Base-by-base conservation (phyloP, 2,888 invertebrate species). In the Sphaerophoria taeniata region DNA sequence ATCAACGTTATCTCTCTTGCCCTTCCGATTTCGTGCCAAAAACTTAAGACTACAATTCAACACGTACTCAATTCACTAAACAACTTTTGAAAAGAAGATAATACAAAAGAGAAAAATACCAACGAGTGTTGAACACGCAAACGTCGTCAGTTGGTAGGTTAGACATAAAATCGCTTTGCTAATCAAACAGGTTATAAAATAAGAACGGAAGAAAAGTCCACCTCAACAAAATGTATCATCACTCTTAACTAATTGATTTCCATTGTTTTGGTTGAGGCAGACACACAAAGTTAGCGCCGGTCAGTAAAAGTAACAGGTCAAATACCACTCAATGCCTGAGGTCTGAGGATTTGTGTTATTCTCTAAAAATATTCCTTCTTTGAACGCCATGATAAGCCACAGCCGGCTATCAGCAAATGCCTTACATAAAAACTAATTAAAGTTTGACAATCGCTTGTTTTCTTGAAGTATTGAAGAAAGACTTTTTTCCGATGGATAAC, bases 231-330 rank as follows among this genome's bases (percentile, higher is more conserved):
- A 71, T 39, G 56, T 69, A 65, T 72, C 85, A 81, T 81, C 85
- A 85, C 81, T 85, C 81, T 81, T 85, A 81, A 81, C 81, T 81
- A 85, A 85, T 85, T 24, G 81, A 81, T 73, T 85, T 85, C 77
- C 81, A 85, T 85, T 85, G 81, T 77, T 73, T 81, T 72, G 73
- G 76, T 69, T 33, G 34, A 72, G 70, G 61, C 69, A 39, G 55
- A 69, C 70, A 65, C 70, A 81, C 77, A 85, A 81, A 61, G 61
- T 69, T 6, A 73, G 53, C 60, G 63, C 70, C 81, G 11, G 7
- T 3, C 43, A 43, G 43, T 43, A 65, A 43, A 43, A 43, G 6
- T 16, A 16, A 24, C 16, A 12, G 53, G 11, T 12, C 43, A 43
- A 43, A 2, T 2, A 58, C 31, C 7, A 36, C 11, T 11, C 14